Base-by-base conservation (phyloP, 2,113 vertebrate genomes). In the Heloderma charlesbogerti region DNA sequence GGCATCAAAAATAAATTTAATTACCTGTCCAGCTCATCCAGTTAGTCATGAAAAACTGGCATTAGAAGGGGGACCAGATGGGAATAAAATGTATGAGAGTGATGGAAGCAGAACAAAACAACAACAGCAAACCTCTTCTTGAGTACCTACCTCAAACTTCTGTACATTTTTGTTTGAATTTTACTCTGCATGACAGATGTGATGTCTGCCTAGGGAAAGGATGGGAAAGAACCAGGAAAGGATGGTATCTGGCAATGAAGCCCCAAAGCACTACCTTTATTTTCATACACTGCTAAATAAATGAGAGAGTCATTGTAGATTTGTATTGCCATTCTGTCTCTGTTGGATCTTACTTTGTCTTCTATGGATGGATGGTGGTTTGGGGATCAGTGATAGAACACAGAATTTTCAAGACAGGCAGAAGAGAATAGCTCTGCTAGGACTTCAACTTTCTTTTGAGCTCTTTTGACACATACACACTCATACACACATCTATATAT, bases 271-370 rank as follows among this genome's bases (percentile, higher is more conserved):
- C 3, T 2, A 0, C 5, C 16, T 85, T 93, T 1, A 6, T 93
- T 88, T 81, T 75, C 7, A 75, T 12, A 45, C 77, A 7, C 66
- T 27, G 0, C n/a, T 72, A 77, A 94, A 95, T 86, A 45, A 86
- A 40, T 0, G 13, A 20, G 9, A 29, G 20, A 45, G 25, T 81
- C 8, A 91, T 57, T 29, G 25, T 7, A 87, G 3, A 2, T 51
- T 18, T 80, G 4, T 88, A 34, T 15, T n/a, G 60, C 6, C 27
- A 10, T n/a, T 94, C 16, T 60, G 29, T 75, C 45, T 79, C 31
- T 75, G 34, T 78, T 91, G 92, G 4, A 86, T 81, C 69, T 94
- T 84, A 6, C 86, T 90, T 86, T 84, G 15, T 92, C 94, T 94
- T 90, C 27, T 86, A 77, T 60, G 0, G 22, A 77, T 60, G 0